phyloP scores from a whole-genome alignment of 2,888 invertebrate species.

The Trissolcus brochymenae region DNA sequence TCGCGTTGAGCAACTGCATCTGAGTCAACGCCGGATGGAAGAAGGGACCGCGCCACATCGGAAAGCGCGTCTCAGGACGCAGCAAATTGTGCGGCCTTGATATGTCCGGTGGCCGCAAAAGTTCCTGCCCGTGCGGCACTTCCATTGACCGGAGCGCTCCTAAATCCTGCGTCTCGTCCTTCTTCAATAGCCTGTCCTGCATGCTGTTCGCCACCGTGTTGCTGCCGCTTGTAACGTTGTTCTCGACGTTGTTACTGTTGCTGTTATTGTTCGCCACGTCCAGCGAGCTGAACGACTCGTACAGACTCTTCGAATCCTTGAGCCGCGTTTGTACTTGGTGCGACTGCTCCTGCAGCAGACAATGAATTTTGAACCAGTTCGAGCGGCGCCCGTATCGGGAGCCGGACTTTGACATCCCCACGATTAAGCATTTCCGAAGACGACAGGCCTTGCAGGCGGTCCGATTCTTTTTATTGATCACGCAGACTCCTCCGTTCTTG shows the following conservation, averaged over 20 bases:
- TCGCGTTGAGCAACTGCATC: slow-evolving; percentile 71
- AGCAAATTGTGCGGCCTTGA: slow-evolving; percentile 67
- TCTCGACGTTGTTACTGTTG: slow-evolving; percentile 60
- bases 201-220: slow-evolving; percentile 45
- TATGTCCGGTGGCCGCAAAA: slow-evolving; percentile 63
- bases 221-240: slow-evolving; percentile 59
- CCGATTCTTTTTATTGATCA: slow-evolving; percentile 94
- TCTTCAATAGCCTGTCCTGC: slow-evolving; percentile 63
- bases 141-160: slow-evolving; percentile 42
- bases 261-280: slow-evolving; percentile 70
- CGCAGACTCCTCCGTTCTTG: slow-evolving; percentile 93
- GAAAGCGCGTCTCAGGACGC: slow-evolving; percentile 71
- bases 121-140: slow-evolving; percentile 62
- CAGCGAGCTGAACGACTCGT: slow-evolving; percentile 69
- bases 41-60: slow-evolving; percentile 71
- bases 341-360: slow-evolving; percentile 80
- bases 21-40: slow-evolving; percentile 71
- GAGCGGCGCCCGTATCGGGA: slow-evolving; percentile 92
- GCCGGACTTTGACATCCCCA: slow-evolving; percentile 95
- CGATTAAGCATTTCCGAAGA: slow-evolving; percentile 88
- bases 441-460: slow-evolving; percentile 95
- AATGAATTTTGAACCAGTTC: slow-evolving; percentile 96
- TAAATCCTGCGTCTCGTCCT: slow-evolving; percentile 60
- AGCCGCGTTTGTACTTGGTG: slow-evolving; percentile 70
- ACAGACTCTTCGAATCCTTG: slow-evolving; percentile 69